These are phyloP conservation scores for Agelaius phoeniceus DNA, from an alignment of 2,113 vertebrate species.

Conservation along the genomic window DNA sequence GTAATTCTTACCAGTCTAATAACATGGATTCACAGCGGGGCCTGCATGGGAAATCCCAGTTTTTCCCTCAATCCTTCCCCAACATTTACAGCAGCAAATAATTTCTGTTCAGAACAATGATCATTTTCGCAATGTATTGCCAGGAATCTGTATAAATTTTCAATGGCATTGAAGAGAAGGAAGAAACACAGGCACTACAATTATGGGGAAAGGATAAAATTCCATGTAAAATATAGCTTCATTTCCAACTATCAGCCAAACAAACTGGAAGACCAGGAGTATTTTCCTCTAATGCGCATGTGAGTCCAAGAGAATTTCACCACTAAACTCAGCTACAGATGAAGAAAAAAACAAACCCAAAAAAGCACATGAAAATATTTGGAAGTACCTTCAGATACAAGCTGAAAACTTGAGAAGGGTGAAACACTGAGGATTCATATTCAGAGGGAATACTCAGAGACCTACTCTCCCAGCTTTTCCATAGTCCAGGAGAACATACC, in stretches of 20 bases:
- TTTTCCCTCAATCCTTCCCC: background rate
- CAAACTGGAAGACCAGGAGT: background rate
- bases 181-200: background rate
- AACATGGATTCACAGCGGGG: background rate
- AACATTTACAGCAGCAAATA: background rate
- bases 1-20: background rate
- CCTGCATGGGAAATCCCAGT: background rate
- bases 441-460: background rate
- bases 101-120: background rate
- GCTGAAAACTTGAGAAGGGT: background rate
- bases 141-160: background rate
- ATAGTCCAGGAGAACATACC: background rate
- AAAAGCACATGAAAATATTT: background rate
- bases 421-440: background rate
- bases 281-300: background rate
- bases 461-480: background rate
- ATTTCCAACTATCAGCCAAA: background rate
- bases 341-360: background rate
- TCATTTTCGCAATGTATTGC: background rate
- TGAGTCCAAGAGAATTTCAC: background rate
- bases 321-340: background rate
- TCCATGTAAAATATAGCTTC: background rate
- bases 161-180: background rate
- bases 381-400: background rate
- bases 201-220: background rate